phyloP scores from a whole-genome alignment of 2,797 vertebrate genomes.

The Catamblyrhynchus diadema region DNA sequence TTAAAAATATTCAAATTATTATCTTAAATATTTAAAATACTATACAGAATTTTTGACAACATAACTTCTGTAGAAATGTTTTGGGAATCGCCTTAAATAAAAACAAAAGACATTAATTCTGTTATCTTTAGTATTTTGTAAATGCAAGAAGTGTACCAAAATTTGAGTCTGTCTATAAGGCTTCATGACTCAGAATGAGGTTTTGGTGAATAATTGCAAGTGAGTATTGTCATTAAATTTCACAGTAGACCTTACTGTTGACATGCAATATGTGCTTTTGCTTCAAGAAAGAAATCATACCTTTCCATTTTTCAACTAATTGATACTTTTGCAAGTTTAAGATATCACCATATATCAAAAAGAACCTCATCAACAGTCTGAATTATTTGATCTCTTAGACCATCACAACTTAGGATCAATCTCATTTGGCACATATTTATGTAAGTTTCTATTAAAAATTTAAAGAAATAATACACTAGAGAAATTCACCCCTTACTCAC shows the following conservation, averaged over 20 bases:
- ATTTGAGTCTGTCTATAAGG: not conserved
- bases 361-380: rapidly evolving
- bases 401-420: not conserved
- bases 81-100: not conserved
- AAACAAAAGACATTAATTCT: not conserved
- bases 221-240: not conserved
- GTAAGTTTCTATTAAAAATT: not conserved
- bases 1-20: not conserved
- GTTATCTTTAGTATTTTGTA: not conserved
- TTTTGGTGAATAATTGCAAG: not conserved
- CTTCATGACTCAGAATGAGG: not conserved
- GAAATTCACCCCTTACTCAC: rapidly evolving
- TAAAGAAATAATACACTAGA: not conserved
- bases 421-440: not conserved
- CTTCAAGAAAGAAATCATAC: not conserved
- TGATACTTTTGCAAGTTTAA: not conserved
- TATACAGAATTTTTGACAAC: not conserved
- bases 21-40: not conserved
- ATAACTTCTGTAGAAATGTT: not conserved
- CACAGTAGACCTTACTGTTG: not conserved
- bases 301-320: not conserved
- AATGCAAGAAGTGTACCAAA: not conserved
- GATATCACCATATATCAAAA: not conserved
- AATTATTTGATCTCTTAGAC: not conserved
- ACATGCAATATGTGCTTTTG: not conserved